Evolutionary conservation across 1,140 invertebrate species (phyloP), one percentile per base, ranked within the genome.

Genomic region (Lordiphosa clarofinis): DNA sequence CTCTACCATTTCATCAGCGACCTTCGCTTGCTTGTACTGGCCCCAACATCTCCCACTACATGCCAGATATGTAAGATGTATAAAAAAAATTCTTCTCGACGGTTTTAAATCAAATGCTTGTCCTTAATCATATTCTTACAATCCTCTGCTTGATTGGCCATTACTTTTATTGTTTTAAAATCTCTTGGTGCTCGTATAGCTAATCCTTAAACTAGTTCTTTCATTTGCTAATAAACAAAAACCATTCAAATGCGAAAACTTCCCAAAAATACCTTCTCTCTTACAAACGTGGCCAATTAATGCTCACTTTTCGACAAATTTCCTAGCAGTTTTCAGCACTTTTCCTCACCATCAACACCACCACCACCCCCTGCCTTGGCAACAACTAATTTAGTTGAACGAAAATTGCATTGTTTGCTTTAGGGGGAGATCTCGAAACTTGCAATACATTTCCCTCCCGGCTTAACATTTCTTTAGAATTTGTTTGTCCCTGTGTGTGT

Each of bases 331-430:
- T 57, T 60, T 54, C 47, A 55, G 36, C 21, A 65, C 56, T 59
- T 59, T 46, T 52, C n/a, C 24, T 9, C 13, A 36, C 19, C n/a
- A n/a, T n/a, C n/a, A n/a, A n/a, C 12, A 28, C 24, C 4, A 2
- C 3, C 13, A 3, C 9, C n/a, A 9, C n/a, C 24, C 39, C 21
- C 10, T 1, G 9, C 42, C 43, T 31, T 11, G 40, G 36, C 37
- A 48, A 37, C 49, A 82, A 82, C 76, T 82, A 81, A 81, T 71
- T 82, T 67, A 49, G 71, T 70, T 60, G 39, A 56, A 60, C 50
- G 59, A 48, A 71, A 79, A 75, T 71, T 71, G 76, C 75, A 82
- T 81, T 81, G 76, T 71, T 82, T 81, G 56, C 57, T 57, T 42
- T 35, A 43, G 56, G 58, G 70, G 59, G 73, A 33, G 63, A 21